Conservation (phyloP, 2,113 vertebrate species). For the Dicerorhinus sumatrensis region DNA sequence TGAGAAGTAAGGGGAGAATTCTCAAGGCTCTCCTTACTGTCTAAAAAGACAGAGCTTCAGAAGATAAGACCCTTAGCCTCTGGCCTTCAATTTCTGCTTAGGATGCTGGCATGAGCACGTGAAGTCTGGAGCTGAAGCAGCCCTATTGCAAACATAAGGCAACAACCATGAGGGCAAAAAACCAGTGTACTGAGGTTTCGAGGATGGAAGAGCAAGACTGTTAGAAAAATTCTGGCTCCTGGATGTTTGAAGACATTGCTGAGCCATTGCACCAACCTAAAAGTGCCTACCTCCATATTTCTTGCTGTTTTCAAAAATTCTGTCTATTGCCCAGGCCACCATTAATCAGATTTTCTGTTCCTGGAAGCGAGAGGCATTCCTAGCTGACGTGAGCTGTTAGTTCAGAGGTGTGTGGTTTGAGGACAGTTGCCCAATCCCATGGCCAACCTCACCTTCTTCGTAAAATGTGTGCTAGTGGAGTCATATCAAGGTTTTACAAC, state of each 20-base stretch:
- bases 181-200: neutral
- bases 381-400: neutral
- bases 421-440: neutral
- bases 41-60: neutral
- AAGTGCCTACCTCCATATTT: neutral
- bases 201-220: neutral
- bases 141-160: conserved; percentile 1
- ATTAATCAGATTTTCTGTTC: neutral
- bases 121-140: neutral
- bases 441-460: neutral
- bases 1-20: neutral
- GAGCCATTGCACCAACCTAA: neutral
- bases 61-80: neutral
- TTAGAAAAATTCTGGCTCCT: neutral
- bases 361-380: neutral
- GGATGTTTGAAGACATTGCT: neutral
- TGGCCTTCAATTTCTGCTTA: neutral
- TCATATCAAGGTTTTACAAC: neutral
- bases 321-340: neutral
- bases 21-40: neutral
- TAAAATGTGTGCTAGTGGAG: neutral
- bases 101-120: neutral
- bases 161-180: neutral
- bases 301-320: neutral
- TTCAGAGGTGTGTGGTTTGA: neutral